Conservation (phyloP, 2,113 vertebrate species). For the Columba janthina region DNA sequence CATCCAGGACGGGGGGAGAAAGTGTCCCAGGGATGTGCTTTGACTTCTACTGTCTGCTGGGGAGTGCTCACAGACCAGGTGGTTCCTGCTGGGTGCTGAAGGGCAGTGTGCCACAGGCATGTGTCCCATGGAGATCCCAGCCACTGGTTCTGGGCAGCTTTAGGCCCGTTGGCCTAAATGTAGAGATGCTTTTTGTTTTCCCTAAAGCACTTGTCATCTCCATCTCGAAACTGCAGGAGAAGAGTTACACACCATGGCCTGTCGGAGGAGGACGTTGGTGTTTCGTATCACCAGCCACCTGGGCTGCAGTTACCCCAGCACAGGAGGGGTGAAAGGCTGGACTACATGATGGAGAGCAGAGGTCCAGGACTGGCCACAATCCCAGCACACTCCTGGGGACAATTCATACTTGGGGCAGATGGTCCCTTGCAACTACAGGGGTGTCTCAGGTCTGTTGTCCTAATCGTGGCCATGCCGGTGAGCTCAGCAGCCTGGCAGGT, state of each 20-base stretch:
- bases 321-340: not conserved
- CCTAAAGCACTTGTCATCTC: not conserved
- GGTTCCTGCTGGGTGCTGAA: not conserved
- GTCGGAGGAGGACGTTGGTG: not conserved
- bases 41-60: not conserved
- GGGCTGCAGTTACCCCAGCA: not conserved
- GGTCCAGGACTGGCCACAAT: not conserved
- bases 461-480: not conserved
- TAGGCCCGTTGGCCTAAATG: not conserved
- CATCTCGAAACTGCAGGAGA: not conserved
- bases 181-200: not conserved
- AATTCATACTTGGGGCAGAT: not conserved
- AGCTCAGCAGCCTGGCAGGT: not conserved
- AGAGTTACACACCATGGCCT: not conserved
- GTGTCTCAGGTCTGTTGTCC: not conserved
- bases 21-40: not conserved
- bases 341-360: not conserved
- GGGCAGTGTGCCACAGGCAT: not conserved
- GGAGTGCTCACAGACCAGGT: not conserved
- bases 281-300: not conserved
- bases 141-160: not conserved
- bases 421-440: not conserved
- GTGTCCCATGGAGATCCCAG: not conserved
- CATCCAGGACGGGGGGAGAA: not conserved
- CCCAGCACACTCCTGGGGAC: not conserved